Evolutionary conservation across 2,888 invertebrate genomes (phyloP).

Genomic region (Tenthredo mesomela): DNA sequence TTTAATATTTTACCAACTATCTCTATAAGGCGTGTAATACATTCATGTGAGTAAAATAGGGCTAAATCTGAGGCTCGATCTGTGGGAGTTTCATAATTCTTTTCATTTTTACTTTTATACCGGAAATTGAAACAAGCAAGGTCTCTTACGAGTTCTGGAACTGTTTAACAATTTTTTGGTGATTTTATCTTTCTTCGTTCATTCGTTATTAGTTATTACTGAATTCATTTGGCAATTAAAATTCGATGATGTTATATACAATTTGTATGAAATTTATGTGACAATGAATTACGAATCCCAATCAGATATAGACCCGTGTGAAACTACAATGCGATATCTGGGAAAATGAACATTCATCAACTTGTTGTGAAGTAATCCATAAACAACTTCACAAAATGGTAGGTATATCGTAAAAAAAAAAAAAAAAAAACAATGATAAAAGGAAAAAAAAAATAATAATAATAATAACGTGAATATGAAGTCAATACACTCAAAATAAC

Average conservation of each 20-base stretch:
- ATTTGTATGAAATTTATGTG: background rate
- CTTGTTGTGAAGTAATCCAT: slow-evolving; percentile 63
- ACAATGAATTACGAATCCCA: slow-evolving; percentile 61
- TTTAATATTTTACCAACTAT: slow-evolving; percentile 69
- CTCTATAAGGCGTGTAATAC: slow-evolving; percentile 69
- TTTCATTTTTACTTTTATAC: background rate
- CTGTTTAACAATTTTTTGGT: slow-evolving; percentile 46
- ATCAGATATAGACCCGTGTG: slow-evolving; percentile 64
- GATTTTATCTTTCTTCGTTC: slow-evolving; percentile 56
- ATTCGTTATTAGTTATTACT: slow-evolving; percentile 54
- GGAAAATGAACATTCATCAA: slow-evolving; percentile 65
- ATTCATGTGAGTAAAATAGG: slow-evolving; percentile 67
- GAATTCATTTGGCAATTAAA: background rate
- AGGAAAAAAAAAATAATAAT: slow-evolving; percentile 53
- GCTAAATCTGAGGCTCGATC: slow-evolving; percentile 47
- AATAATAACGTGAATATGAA: slow-evolving; percentile 50
- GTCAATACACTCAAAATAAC: slow-evolving; percentile 47
- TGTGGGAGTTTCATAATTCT: slow-evolving; percentile 14
- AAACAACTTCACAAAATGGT: slow-evolving; percentile 60
- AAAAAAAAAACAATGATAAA: slow-evolving; percentile 28
- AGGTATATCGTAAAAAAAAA: slow-evolving; percentile 22
- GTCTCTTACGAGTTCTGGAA: background rate
- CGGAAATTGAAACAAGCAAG: background rate
- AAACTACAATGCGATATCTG: slow-evolving; percentile 66
- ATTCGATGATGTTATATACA: slow-evolving; percentile 26